phyloP scores from a whole-genome alignment of 2,113 vertebrate genomes.

The Pterocles burchelli region DNA sequence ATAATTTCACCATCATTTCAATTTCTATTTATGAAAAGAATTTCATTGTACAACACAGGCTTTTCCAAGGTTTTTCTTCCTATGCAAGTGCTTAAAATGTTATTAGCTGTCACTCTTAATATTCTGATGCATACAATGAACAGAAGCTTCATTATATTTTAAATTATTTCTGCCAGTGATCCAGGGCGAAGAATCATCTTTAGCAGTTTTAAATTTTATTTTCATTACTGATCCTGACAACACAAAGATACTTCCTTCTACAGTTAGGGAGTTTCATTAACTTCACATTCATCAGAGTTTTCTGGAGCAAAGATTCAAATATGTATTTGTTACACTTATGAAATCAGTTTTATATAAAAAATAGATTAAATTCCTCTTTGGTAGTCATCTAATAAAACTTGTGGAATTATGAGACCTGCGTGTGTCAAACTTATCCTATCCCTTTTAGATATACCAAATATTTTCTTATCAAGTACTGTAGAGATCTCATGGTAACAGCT shows the following conservation, averaged over 20 bases:
- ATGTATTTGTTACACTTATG: background rate
- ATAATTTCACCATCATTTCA: background rate
- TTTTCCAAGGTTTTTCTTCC: background rate
- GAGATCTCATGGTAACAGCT: background rate
- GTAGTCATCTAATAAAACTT: background rate
- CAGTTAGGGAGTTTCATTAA: background rate
- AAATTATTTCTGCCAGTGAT: constrained; percentile 10
- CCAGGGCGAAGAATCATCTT: background rate
- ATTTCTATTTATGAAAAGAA: background rate
- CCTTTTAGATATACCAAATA: background rate
- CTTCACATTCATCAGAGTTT: background rate
- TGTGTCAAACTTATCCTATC: background rate
- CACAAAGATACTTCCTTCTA: background rate
- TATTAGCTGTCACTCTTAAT: background rate
- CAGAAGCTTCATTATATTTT: background rate
- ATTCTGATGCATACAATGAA: background rate
- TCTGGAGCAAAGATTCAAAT: background rate
- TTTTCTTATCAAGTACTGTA: background rate
- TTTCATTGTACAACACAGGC: background rate
- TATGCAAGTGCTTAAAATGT: background rate
- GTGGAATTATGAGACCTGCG: background rate
- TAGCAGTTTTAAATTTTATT: background rate
- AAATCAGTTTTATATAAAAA: background rate
- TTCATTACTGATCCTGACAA: background rate
- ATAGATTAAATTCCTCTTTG: background rate